These are phyloP conservation scores for Dryobota labecula DNA, from an alignment of 2,888 invertebrate species.

Conservation along the genomic window DNA sequence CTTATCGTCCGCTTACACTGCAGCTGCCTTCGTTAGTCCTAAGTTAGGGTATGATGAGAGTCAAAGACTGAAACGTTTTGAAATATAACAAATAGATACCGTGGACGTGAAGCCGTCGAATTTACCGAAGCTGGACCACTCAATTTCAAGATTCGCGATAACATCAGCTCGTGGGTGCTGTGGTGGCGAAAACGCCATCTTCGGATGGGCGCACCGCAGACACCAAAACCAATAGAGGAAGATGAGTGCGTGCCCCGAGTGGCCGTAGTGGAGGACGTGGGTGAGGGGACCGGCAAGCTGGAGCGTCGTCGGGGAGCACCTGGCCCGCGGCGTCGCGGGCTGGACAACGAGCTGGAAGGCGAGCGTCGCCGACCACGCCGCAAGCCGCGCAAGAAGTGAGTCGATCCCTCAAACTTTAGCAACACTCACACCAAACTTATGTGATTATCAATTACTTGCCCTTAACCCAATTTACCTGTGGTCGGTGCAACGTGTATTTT, in stretches of 20 bases:
- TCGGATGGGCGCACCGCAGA: slow-evolving; percentile 89
- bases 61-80: slow-evolving; percentile 56
- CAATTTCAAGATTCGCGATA: slow-evolving; percentile 87
- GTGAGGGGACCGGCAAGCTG: slow-evolving; percentile 81
- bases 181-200: slow-evolving; percentile 89
- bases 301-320: slow-evolving; percentile 78
- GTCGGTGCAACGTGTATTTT: background rate
- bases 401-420: slow-evolving; percentile 24
- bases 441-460: background rate
- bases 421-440: slow-evolving; percentile 10
- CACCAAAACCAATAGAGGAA: slow-evolving; percentile 84
- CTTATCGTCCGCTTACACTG: slow-evolving; percentile 81
- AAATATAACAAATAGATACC: slow-evolving; percentile 63
- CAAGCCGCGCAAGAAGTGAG: slow-evolving; percentile 81
- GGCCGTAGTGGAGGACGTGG: slow-evolving; percentile 80
- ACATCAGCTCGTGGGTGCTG: slow-evolving; percentile 88
- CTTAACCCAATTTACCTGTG: background rate
- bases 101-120: slow-evolving; percentile 70
- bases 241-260: slow-evolving; percentile 84
- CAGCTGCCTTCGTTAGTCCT: slow-evolving; percentile 79
- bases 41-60: slow-evolving; percentile 69
- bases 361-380: slow-evolving; percentile 83
- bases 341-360: slow-evolving; percentile 83
- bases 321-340: slow-evolving; percentile 82
- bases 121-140: slow-evolving; percentile 68